Conservation (phyloP, 1,140 invertebrate genomes). For the Drosophila sturtevanti region DNA sequence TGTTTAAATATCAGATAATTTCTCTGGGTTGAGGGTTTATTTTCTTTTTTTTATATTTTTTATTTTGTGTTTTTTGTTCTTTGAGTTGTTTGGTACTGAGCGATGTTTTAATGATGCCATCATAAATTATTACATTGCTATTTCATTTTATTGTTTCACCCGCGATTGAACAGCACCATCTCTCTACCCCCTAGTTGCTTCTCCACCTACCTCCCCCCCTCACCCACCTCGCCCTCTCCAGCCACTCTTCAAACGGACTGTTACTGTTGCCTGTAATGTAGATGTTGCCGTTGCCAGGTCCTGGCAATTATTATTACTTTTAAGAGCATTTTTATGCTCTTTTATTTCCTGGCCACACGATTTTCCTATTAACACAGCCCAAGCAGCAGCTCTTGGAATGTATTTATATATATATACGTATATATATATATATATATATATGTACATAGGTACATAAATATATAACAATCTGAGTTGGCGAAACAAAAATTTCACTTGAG, state of each 20-base stretch:
- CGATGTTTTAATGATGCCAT: conserved; percentile 75
- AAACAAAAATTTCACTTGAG: conserved; percentile 44
- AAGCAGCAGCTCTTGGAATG: neutral
- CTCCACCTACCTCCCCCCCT: no score
- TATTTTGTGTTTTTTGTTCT: neutral
- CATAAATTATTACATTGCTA: conserved; percentile 82
- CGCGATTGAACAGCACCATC: conserved; percentile 71
- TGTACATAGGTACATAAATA: conserved; percentile 1
- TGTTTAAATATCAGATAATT: no score
- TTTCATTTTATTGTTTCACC: conserved; percentile 82
- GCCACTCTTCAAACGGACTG: neutral
- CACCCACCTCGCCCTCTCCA: no score
- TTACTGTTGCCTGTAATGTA: conserved; percentile 4
- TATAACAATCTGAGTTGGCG: conserved; percentile 48
- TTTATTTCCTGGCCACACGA: conserved; percentile 76
- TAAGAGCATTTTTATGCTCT: conserved; percentile 77
- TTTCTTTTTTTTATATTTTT: conserved; percentile 9
- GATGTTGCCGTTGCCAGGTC: conserved; percentile 18
- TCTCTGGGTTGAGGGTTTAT: no score
- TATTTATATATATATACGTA: neutral
- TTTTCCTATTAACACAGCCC: conserved; percentile 65
- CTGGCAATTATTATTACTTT: conserved; percentile 79
- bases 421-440: conserved; percentile 1
- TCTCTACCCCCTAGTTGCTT: neutral
- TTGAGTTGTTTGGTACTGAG: conserved; percentile 36